A percentile compares a stretch with the other conserved stretches of the same genome.
Conservation (phyloP, 35 echinoderm and acorn worm species). For the Strongylocentrotus purpuratus region DNA sequence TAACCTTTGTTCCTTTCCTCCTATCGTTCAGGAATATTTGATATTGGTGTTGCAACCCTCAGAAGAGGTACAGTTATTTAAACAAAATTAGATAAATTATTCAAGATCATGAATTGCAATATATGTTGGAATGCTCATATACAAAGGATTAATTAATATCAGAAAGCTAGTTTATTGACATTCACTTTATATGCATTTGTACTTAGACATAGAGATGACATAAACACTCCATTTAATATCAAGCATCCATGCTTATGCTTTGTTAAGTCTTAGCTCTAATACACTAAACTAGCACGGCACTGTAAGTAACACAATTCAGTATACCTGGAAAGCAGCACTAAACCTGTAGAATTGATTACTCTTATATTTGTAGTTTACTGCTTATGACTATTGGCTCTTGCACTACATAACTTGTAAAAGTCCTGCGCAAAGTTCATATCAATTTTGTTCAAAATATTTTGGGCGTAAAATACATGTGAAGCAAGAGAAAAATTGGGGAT, state of each 20-base stretch:
- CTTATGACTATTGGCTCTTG: not conserved
- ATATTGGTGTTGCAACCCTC: constrained; percentile 13
- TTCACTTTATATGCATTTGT: not conserved
- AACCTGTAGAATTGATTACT: not conserved
- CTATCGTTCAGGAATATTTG: constrained; percentile 28
- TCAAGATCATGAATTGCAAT: not conserved
- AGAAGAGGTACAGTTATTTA: constrained; percentile 3
- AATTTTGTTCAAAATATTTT: not conserved
- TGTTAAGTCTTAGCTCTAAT: not conserved
- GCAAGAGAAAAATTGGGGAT: not conserved
- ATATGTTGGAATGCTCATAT: not conserved
- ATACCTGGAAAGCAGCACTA: not conserved
- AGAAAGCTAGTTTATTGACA: not conserved
- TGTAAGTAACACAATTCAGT: not conserved
- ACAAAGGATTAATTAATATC: not conserved
- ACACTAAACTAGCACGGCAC: not conserved
- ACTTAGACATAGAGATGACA: not conserved
- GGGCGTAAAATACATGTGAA: not conserved
- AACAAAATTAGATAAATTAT: not conserved
- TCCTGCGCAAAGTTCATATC: not conserved
- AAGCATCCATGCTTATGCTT: not conserved
- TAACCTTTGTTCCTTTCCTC: constrained; percentile 3
- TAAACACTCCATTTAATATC: not conserved
- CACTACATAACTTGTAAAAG: not conserved
- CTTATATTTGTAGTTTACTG: not conserved